Base-by-base conservation (phyloP, 35 echinoderm and acorn worm species). In the Lytechinus pictus region DNA sequence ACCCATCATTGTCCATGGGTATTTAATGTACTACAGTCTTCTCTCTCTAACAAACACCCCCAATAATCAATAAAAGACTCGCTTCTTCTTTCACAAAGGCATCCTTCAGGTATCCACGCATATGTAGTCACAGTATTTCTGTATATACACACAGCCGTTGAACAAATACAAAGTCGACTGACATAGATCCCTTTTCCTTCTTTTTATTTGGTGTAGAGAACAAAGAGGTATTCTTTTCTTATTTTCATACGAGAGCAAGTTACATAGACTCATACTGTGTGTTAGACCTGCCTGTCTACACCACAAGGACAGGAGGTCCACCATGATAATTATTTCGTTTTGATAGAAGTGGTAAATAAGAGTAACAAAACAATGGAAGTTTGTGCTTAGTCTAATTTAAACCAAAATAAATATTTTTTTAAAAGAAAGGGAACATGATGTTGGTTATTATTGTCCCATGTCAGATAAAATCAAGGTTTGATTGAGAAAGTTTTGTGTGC, bases 281-380 rank as follows among this genome's bases (percentile, higher is more conserved):
- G 24, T 14, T 44, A 90, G 88, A 90, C 88, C 9, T 54, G 88
- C 52, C 52, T 90, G 88, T 90, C 88, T 90, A 90, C 88, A 44
- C 10, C 52, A 6, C 88, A 79, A 79, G 66, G 66, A 79, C 66
- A 16, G 6, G 66, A 79, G 12, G 66, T 44, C 33, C 33, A 44
- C 33, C 33, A 44, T 44, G 33, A 44, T 1, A 44, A 44, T 44
- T 44, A 0, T 44, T 44, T 44, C 33, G 33, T 44, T 44, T 44
- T 44, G 33, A 44, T 44, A 44, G 33, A 44, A 44, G 33, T 44
- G 33, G 33, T 44, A 44, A 44, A 44, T 44, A 44, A 44, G 33
- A 44, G 0, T 0, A 44, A 44, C 33, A 44, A 2, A 44, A 1
- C 33, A 44, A 44, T 44, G 33, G 33, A 44, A 44, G 33, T 44